Base-by-base conservation (phyloP, 2,888 invertebrate genomes). In the Syrista parreyssii region DNA sequence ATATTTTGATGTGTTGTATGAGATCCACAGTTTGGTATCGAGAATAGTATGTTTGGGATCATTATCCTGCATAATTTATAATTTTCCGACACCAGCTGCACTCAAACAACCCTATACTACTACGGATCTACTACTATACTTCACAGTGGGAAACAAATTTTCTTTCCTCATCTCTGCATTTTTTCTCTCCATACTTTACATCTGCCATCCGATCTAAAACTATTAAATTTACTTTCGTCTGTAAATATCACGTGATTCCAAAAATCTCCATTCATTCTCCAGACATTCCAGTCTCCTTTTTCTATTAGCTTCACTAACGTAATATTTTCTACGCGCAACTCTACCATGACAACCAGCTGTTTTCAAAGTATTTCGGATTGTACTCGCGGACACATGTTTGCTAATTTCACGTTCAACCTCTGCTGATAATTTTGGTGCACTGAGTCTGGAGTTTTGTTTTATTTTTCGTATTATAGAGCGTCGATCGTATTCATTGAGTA, bases 91-190 rank as follows among this genome's bases (percentile, higher is more conserved):
- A 36, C 83, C 84, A 75, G 77, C 75, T 36, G 79, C 81, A 23
- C 82, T 73, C 74, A 87, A 83, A 77, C 80, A 83, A 12, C 85
- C 84, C 84, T 84, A 86, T 12, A 86, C 82, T 82, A 84, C 82
- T 11, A 86, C 83, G n/a, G 74, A 79, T n/a, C 86, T 85, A n/a
- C 83, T 84, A n/a, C 85, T 84, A 76, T 86, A 85, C 76, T 88
- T 87, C 0, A 87, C 82, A 30, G 84, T 86, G 35, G 83, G 78
- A 12, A 68, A 68, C 15, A 85, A 68, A 71, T 85, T 82, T 75
- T 83, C 78, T 73, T 76, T 68, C 23, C 83, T 68, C 15, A 84
- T 69, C 68, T 82, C 83, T 31, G 78, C 78, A 76, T 83, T 82
- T 55, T 35, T 34, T 81, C 80, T 83, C 84, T 75, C 81, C 79